Percentiles rank a stretch among this genome's conserved stretches.
These are phyloP conservation scores for Metalampra italica DNA, from an alignment of 2,888 invertebrate genomes.

Conservation along the genomic window DNA sequence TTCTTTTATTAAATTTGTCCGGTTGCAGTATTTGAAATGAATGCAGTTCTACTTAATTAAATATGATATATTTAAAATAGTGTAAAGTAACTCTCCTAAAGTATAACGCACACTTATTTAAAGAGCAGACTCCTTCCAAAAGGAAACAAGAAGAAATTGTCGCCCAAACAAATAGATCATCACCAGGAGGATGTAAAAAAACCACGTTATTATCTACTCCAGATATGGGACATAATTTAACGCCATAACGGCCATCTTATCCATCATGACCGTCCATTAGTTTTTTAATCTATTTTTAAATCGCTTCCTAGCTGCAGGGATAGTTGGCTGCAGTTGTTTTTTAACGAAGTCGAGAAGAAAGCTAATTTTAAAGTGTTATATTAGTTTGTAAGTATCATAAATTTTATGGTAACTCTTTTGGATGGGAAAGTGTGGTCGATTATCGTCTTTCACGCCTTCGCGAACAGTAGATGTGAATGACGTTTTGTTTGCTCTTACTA, in stretches of 20 bases:
- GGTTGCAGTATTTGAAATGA: too few species aligned
- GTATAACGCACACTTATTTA: background rate
- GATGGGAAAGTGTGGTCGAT: too few species aligned
- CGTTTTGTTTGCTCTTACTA: too few species aligned
- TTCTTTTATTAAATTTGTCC: too few species aligned
- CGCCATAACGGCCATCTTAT: conserved; percentile 24
- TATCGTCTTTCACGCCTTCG: too few species aligned
- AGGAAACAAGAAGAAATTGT: conserved; percentile 6
- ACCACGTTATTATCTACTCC: conserved; percentile 13
- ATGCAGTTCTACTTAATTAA: too few species aligned
- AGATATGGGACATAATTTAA: conserved; percentile 26
- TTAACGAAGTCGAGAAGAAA: background rate
- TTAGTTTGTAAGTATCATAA: background rate
- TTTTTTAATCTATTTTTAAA: conserved; percentile 29
- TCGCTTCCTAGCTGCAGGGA: conserved; percentile 14
- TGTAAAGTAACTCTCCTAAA: too few species aligned
- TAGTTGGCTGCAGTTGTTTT: conserved; percentile 8
- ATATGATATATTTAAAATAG: background rate
- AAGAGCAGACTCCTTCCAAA: background rate
- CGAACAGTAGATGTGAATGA: too few species aligned
- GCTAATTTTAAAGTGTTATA: conserved; percentile 1
- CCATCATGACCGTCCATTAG: conserved; percentile 23
- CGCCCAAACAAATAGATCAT: conserved; percentile 18
- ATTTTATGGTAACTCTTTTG: background rate
- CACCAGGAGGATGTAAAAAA: conserved; percentile 11